phyloP scores from a whole-genome alignment of 1,140 invertebrate species.

The Mamestra configurata region DNA sequence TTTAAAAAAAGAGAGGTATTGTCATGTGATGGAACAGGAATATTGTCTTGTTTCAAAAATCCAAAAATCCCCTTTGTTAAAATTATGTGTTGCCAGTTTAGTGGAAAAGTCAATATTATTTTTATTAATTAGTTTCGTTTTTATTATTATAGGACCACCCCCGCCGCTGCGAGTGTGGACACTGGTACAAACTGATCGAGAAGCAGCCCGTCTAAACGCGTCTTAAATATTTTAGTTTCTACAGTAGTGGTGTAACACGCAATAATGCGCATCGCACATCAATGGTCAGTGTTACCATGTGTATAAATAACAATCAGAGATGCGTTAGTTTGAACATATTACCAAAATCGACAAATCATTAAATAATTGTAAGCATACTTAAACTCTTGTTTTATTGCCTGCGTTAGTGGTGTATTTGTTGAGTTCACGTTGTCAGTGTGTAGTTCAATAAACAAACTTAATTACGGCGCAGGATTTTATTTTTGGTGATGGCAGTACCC shows the following conservation, averaged over 20 bases:
- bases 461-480: constrained; percentile 20
- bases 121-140: constrained; percentile 45
- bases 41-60: no score
- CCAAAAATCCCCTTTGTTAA: background rate
- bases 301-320: constrained; percentile 55
- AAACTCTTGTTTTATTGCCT: constrained; percentile 77
- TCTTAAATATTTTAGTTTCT: constrained; percentile 71
- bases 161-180: constrained; percentile 97
- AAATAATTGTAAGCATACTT: constrained; percentile 83
- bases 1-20: no score
- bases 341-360: constrained; percentile 70
- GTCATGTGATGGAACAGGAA: no score
- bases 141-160: constrained; percentile 91
- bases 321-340: constrained; percentile 66
- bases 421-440: constrained; percentile 40
- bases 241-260: constrained; percentile 77
- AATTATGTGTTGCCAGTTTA: background rate
- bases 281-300: constrained; percentile 64
- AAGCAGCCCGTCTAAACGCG: constrained; percentile 90
- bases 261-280: constrained; percentile 71
- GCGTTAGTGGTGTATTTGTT: constrained; percentile 54
- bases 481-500: constrained; percentile 8
- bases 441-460: constrained; percentile 60
- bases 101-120: background rate
- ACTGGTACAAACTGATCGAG: constrained; percentile 98